Evolutionary conservation across 2,888 invertebrate genomes (phyloP), one percentile per base, ranked within the genome.

Genomic region (Epistrophella euchroma): DNA sequence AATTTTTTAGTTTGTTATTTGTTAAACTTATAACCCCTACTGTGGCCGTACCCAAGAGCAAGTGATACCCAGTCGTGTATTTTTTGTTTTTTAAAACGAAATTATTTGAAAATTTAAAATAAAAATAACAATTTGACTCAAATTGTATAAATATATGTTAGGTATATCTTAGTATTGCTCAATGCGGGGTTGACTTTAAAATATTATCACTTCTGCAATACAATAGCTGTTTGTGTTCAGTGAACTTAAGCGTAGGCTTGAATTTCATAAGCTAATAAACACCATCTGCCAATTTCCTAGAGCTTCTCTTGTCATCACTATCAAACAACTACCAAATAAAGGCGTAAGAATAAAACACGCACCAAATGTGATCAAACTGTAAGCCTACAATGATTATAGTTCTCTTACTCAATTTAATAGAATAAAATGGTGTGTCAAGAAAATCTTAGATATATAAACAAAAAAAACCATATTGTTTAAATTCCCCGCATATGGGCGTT

Each of bases 311-410:
- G 62, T 62, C 62, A 62, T 62, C 62, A 13, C 43, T 25, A 43
- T 62, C 43, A 40, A 62, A 10, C 10, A 37, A 37, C 62, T 43
- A 25, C 62, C 62, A 62, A 43, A 62, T 62, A 62, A 43, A 62
- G 62, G 62, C 43, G 43, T 62, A 43, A 62, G 62, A 62, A 62
- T 43, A 62, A 22, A 43, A 62, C 40, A 43, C 62, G 43, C 62
- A 25, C 25, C 11, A 43, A 62, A 62, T n/a, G 0, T 62, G 25
- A 25, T 62, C 25, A 62, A 62, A 43, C 43, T 15, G 15, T 40
- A 40, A 58, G 15, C 62, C 62, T 25, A 62, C 62, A 62, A 10
- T 43, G 40, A n/a, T 62, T 62, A 10, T 43, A 43, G 62, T 25
- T 62, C 43, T 43, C 7, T 62, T 22, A 43, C 40, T 25, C 43